A percentile compares a stretch with the other conserved stretches of the same genome.
Evolutionary conservation across 2,113 vertebrate genomes (phyloP).

Genomic region (Sprattus sprattus): DNA sequence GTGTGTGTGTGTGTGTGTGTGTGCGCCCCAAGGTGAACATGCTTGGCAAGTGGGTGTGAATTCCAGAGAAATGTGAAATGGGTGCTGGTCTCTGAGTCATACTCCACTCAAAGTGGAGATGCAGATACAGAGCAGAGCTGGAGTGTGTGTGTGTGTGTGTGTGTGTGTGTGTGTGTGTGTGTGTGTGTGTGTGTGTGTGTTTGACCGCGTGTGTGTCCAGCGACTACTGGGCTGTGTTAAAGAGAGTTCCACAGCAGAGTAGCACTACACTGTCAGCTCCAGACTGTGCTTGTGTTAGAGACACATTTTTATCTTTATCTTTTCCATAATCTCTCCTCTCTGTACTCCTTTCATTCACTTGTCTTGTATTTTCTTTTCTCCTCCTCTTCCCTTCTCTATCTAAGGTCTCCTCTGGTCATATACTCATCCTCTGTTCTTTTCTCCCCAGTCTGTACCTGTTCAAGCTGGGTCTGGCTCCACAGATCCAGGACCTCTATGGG

Average conservation of each 20-base stretch:
- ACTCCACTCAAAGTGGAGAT: slow-evolving; percentile 45
- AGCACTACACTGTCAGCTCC: neutral
- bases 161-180: neutral
- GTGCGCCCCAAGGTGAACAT: neutral
- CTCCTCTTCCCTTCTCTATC: neutral
- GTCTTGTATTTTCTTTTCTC: too few species aligned
- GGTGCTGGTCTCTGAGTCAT: slow-evolving; percentile 37
- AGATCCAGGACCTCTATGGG: slow-evolving; percentile 97
- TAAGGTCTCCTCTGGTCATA: neutral
- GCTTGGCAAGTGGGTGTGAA: neutral
- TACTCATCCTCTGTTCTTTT: neutral
- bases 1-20: too few species aligned
- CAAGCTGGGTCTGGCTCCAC: slow-evolving; percentile 93
- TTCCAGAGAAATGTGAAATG: slow-evolving; percentile 44
- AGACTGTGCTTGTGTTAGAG: neutral
- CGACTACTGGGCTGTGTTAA: neutral
- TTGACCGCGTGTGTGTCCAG: neutral
- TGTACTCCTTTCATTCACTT: too few species aligned
- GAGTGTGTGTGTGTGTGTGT: neutral
- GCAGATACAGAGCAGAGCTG: neutral
- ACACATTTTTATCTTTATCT: neutral
- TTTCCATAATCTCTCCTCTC: neutral
- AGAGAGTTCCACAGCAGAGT: neutral
- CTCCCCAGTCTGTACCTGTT: slow-evolving; percentile 90
- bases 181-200: neutral